Conservation (phyloP, 2,888 invertebrate genomes). For the Teinopalpus imperialis region DNA sequence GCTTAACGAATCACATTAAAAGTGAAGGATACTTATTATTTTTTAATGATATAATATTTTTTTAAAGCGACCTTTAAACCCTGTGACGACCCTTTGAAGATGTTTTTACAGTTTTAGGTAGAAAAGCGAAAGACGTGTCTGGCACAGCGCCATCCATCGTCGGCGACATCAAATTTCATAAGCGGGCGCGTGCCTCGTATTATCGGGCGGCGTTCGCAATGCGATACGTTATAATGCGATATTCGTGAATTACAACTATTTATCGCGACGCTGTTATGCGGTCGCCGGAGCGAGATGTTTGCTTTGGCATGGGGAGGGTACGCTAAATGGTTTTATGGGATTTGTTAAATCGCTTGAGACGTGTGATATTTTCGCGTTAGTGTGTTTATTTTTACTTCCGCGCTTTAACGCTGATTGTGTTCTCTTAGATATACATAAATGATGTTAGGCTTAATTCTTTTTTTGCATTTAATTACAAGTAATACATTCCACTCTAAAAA, state of each 20-base stretch:
- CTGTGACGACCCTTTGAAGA: too few relatives aligned
- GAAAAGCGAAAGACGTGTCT: slow-evolving; percentile 40
- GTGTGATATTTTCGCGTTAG: slow-evolving; percentile 41
- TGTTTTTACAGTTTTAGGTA: too few relatives aligned
- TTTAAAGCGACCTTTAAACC: too few relatives aligned
- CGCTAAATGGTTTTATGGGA: slow-evolving; percentile 52
- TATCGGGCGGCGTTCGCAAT: slow-evolving; percentile 64
- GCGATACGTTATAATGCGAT: slow-evolving; percentile 53
- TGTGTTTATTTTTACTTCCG: slow-evolving; percentile 33
- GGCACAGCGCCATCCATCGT: slow-evolving; percentile 28
- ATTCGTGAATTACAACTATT: slow-evolving; percentile 76
- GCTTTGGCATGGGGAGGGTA: slow-evolving; percentile 33
- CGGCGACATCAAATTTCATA: slow-evolving; percentile 66
- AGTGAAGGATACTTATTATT: too few relatives aligned
- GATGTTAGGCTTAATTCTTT: too few relatives aligned
- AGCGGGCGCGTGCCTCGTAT: slow-evolving; percentile 73
- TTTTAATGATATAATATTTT: too few relatives aligned
- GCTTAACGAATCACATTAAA: too few relatives aligned
- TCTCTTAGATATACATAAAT: too few relatives aligned
- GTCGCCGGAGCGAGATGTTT: slow-evolving; percentile 51
- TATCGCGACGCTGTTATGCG: slow-evolving; percentile 61
- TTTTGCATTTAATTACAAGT: too few relatives aligned
- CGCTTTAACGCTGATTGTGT: too few relatives aligned
- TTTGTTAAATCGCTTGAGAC: slow-evolving; percentile 55
- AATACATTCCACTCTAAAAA: too few relatives aligned